These are phyloP conservation scores for Hemibagrus guttatus DNA, from an alignment of 2,797 vertebrate species.

Conservation along the genomic window DNA sequence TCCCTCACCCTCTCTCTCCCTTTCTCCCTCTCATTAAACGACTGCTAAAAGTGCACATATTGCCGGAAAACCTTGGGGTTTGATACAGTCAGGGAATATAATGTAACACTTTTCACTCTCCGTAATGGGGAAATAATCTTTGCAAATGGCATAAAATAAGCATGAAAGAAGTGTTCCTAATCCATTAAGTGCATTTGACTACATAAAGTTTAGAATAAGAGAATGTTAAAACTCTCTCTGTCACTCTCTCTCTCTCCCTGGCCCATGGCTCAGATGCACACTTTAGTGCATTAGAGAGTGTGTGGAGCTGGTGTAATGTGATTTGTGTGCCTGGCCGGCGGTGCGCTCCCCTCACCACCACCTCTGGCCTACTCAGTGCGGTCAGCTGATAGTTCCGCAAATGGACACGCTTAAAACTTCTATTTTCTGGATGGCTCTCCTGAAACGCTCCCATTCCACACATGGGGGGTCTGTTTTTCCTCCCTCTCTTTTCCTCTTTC, in stretches of 20 bases:
- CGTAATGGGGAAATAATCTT: conserved; percentile 31
- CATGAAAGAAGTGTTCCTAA: conserved; percentile 35
- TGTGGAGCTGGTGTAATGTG: conserved; percentile 70
- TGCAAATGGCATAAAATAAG: conserved; percentile 32
- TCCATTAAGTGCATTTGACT: conserved; percentile 63
- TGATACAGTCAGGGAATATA: conserved; percentile 53
- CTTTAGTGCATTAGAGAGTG: conserved; percentile 73
- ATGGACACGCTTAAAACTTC: conserved; percentile 73
- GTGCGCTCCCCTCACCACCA: conserved; percentile 51
- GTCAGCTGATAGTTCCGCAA: conserved; percentile 79
- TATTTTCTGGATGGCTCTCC: conserved; percentile 73
- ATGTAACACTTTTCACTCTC: conserved; percentile 16
- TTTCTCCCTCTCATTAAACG: not conserved
- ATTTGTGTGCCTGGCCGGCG: conserved; percentile 62
- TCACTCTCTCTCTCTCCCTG: conserved; percentile 52
- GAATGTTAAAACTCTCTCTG: conserved; percentile 30
- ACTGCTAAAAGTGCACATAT: conserved; percentile 18
- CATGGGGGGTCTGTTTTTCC: conserved; percentile 49
- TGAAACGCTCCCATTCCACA: conserved; percentile 52
- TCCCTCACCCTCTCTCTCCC: not conserved
- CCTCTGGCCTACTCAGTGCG: conserved; percentile 73
- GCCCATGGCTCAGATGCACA: conserved; percentile 68
- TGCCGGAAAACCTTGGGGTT: conserved; percentile 53
- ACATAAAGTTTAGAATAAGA: conserved; percentile 64
- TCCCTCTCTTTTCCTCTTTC: not conserved